Evolutionary conservation across 2,888 invertebrate species (phyloP).

Genomic region (Ormyrus thymus): DNA sequence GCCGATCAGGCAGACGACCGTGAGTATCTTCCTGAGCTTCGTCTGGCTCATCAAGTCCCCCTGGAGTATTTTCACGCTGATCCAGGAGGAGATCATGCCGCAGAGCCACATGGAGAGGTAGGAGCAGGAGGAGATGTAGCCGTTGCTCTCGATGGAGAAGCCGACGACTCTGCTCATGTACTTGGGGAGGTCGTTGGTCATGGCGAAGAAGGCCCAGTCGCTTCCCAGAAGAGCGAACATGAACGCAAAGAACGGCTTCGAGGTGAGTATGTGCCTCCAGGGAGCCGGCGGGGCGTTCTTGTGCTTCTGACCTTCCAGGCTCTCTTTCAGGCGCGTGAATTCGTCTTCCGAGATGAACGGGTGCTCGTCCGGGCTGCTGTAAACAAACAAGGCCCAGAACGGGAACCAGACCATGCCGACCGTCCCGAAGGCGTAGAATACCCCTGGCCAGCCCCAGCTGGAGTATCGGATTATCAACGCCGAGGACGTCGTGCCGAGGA

Average conservation of each 20-base stretch:
- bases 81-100: slow-evolving; percentile 69
- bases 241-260: slow-evolving; percentile 83
- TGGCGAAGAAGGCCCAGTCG: slow-evolving; percentile 71
- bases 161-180: slow-evolving; percentile 74
- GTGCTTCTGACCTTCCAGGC: slow-evolving; percentile 66
- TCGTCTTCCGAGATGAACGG: slow-evolving; percentile 72
- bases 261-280: slow-evolving; percentile 73
- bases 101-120: slow-evolving; percentile 75
- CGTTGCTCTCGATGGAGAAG: slow-evolving; percentile 73
- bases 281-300: slow-evolving; percentile 66
- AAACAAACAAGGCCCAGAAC: slow-evolving; percentile 77
- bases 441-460: slow-evolving; percentile 81
- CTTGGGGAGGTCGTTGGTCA: slow-evolving; percentile 72
- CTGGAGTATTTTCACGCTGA: slow-evolving; percentile 73
- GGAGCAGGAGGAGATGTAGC: slow-evolving; percentile 73
- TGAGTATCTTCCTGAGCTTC: slow-evolving; percentile 74
- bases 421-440: slow-evolving; percentile 87
- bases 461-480: slow-evolving; percentile 76
- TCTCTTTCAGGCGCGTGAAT: slow-evolving; percentile 66
- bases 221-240: slow-evolving; percentile 78
- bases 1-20: slow-evolving; percentile 75
- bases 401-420: slow-evolving; percentile 85
- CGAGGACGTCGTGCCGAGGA: slow-evolving; percentile 79
- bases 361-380: slow-evolving; percentile 71
- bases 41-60: slow-evolving; percentile 70